These are phyloP conservation scores for Petrocephalus zakoni DNA, from an alignment of 2,113 vertebrate genomes.

Conservation along the genomic window DNA sequence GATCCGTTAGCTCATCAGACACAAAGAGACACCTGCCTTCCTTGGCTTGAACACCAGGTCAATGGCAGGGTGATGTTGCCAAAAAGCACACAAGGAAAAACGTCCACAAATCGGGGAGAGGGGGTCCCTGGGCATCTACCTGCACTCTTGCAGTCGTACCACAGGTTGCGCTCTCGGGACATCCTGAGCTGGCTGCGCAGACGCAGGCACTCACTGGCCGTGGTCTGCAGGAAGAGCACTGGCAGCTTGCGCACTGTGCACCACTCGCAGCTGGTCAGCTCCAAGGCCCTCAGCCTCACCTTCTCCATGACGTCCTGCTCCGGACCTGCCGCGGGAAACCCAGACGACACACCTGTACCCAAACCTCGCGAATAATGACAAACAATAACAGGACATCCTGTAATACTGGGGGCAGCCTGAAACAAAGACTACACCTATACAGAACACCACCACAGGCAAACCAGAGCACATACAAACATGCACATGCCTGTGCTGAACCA, in stretches of 20 bases:
- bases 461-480: not conserved
- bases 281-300: slow-evolving; percentile 74
- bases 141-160: slow-evolving; percentile 76
- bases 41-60: not conserved
- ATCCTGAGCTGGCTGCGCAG: slow-evolving; percentile 78
- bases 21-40: not conserved
- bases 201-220: slow-evolving; percentile 66
- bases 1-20: not conserved
- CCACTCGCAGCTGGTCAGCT: slow-evolving; percentile 91
- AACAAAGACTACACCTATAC: not conserved
- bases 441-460: not conserved
- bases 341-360: not conserved
- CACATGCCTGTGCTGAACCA: not conserved
- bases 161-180: slow-evolving; percentile 64
- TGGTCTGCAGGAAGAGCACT: slow-evolving; percentile 85
- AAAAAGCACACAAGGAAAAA: not conserved
- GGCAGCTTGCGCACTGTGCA: slow-evolving; percentile 85
- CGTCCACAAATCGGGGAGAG: not conserved
- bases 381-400: not conserved
- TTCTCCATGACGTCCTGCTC: slow-evolving; percentile 52
- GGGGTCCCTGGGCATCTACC: slow-evolving; percentile 58
- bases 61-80: not conserved
- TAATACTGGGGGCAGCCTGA: not conserved
- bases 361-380: not conserved
- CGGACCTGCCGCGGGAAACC: slow-evolving; percentile 31